Evolutionary conservation across 2,797 vertebrate genomes (phyloP).

Genomic region (Thripadectes ignobilis): DNA sequence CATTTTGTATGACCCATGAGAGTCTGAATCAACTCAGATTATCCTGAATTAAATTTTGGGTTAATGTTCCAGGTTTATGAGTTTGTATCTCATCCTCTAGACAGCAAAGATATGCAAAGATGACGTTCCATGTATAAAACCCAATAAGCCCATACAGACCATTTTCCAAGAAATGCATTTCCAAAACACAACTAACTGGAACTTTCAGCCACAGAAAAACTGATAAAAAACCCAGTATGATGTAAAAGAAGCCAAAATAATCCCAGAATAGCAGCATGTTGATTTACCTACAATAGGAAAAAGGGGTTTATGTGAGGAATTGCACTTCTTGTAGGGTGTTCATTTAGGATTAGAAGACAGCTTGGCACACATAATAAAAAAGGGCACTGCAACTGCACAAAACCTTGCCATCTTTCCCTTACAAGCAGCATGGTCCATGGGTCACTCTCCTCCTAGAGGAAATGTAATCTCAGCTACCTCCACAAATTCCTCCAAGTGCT

Average conservation of each 20-base stretch:
- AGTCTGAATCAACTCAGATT: background rate
- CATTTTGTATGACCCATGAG: background rate
- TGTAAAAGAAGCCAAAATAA: background rate
- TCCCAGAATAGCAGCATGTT: background rate
- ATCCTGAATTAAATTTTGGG: background rate
- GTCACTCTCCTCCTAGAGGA: background rate
- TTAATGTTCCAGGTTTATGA: background rate
- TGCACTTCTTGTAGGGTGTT: background rate
- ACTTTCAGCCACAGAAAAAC: background rate
- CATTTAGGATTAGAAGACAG: background rate
- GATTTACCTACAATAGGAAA: background rate
- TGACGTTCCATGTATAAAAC: background rate
- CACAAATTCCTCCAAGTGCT: background rate
- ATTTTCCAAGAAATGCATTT: background rate
- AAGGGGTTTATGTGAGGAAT: background rate
- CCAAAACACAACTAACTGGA: background rate
- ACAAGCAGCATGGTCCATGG: background rate
- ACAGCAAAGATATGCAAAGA: background rate
- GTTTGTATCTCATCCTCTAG: background rate
- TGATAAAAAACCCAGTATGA: background rate
- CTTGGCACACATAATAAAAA: background rate
- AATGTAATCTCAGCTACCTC: background rate
- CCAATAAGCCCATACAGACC: background rate
- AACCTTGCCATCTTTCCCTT: background rate
- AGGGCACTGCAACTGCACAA: background rate